Evolutionary conservation across 2,113 vertebrate genomes (phyloP), one percentile per base, ranked within the genome.

Genomic region (Calonectris borealis): DNA sequence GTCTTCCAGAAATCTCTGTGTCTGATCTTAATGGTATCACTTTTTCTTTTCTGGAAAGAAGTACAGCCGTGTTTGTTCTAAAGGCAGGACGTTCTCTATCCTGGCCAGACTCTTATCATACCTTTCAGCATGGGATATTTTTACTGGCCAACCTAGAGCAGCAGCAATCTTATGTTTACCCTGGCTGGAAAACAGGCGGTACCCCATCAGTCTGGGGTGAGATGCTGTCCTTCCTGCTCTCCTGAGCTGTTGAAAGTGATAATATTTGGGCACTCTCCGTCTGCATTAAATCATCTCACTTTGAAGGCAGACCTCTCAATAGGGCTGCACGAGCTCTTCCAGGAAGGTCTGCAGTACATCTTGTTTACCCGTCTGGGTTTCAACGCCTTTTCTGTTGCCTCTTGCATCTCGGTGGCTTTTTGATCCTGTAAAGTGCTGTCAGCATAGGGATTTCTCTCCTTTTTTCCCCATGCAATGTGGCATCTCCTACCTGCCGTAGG

Each of bases 121-220:
- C 87, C 96, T 93, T 95, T 94, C 96, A 94, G 82, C 90, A 32
- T 15, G 82, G 94, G 90, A 65, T 93, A 26, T 95, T 83, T 93
- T 84, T 66, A 17, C 90, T 95, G 95, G 92, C 94, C 78, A 42
- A 92, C 51, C 81, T 27, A 0, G 42, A 75, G 90, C 92, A 32
- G 84, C 87, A 32, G 69, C 78, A 13, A 6, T 11, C 6, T 70
- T 1, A 13, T 92, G 62, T 93, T 96, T 95, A 75, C 83, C 68
- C 94, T 95, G 94, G 83, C 88, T 7, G 75, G 78, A 34, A 31
- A 15, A 8, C 24, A 20, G 11, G 73, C 8, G 0, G 66, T 49
- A 36, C 85, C 79, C 75, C 5, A 19, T 16, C 3, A 2, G 57
- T 7, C n/a, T 31, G 42, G 80, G 88, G 16, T 12, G 75, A 49